Evolutionary conservation across 2,888 invertebrate genomes (phyloP), one percentile per base, ranked within the genome.

Genomic region (Megamerina dolium): DNA sequence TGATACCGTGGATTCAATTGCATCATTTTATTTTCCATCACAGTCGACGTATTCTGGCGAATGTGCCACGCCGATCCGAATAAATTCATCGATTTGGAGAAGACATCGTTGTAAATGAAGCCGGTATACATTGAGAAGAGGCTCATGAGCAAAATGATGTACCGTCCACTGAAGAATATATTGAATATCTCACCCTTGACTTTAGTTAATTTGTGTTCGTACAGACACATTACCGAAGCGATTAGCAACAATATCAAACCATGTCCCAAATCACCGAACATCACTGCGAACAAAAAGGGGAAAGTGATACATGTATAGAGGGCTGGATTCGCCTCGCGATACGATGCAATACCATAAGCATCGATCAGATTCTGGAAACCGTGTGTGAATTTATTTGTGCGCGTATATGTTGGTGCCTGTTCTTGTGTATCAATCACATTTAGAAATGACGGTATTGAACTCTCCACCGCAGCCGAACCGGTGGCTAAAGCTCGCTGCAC

Each of bases 41-140:
- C 57, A 1, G 54, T 53, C 0, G 74, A 69, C 16, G 66, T 61
- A 56, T 81, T 77, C 57, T 79, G 81, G 53, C 73, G 75, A 36
- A 75, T 75, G 6, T 64, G 61, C 95, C 95, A 97, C 39, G 84
- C 77, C 0, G 92, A 87, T 1, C 92, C 91, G 72, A 97, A 97
- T 31, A 97, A 77, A 67, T 96, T 97, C 55, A 96, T 68, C 2
- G 94, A 89, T 68, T 95, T 96, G 23, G 95, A 92, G 76, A 96
- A 99, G 29, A 90, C 75, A 69, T 99, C 99, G 73, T 99, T 99
- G 76, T 99, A 99, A 50, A 99, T 85, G n/a, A 96, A 66, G 0
- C 99, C 97, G 3, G 97, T 96, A 75, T 99, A 99, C 73, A 96
- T 85, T 0, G 96, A 95, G 75, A 99, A 99, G 10, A 89, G 48